Evolutionary conservation across 2,797 vertebrate genomes (phyloP).

Genomic region (Sebastes jordani): DNA sequence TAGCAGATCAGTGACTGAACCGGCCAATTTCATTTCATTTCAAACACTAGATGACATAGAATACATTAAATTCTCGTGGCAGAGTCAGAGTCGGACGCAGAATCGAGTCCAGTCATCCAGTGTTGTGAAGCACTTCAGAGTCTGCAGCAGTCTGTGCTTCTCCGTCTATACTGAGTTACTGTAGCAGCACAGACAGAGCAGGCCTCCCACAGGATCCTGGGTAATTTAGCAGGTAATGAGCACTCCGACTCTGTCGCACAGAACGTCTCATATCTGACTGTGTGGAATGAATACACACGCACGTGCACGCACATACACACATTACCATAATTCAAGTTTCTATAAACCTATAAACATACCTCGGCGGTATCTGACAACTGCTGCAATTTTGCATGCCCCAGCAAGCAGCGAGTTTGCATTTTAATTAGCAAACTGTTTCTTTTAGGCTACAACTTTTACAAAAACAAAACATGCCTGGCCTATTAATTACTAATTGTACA

Average conservation of each 20-base stretch:
- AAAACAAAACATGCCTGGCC: neutral
- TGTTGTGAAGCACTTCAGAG: neutral
- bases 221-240: conserved; percentile 61
- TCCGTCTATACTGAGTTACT: neutral
- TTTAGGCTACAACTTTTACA: neutral
- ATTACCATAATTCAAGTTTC: neutral
- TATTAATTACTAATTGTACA: neutral
- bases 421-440: conserved; percentile 2
- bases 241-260: neutral
- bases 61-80: neutral
- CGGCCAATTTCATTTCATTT: neutral
- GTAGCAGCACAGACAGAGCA: conserved; percentile 19
- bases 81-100: neutral
- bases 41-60: neutral
- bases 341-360: conserved; percentile 12
- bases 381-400: neutral
- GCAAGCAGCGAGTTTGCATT: conserved; percentile 8
- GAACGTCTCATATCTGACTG: conserved; percentile 15
- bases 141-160: neutral
- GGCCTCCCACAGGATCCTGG: conserved; percentile 41
- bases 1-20: neutral
- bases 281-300: neutral
- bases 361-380: conserved; percentile 14
- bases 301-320: neutral
- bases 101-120: neutral